Evolutionary conservation across 2,113 vertebrate genomes (phyloP).

Genomic region (Anguilla japonica): DNA sequence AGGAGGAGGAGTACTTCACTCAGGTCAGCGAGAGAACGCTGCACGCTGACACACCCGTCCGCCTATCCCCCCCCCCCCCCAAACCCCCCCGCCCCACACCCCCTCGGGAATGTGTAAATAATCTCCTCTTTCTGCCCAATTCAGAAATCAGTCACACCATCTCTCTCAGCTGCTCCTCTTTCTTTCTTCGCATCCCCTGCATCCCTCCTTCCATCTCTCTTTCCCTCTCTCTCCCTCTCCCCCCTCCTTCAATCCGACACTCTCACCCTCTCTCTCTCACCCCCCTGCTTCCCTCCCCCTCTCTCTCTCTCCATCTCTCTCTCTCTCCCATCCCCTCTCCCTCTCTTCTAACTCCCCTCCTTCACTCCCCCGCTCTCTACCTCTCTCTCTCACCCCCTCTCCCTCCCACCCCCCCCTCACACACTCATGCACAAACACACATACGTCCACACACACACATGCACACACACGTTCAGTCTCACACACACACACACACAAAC

Average conservation of each 20-base stretch:
- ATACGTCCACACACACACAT: too few relatives aligned
- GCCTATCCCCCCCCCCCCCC: not conserved
- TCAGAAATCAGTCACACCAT: not conserved
- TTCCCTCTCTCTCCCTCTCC: constrained; percentile 36
- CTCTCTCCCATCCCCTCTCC: constrained; percentile 36
- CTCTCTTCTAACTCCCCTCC: constrained; percentile 25
- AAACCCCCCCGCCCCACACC: not conserved
- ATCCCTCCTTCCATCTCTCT: not conserved
- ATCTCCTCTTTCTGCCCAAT: not conserved
- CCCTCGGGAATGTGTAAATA: not conserved
- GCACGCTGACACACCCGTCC: not conserved
- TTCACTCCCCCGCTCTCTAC: constrained; percentile 32
- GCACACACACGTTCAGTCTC: too few relatives aligned
- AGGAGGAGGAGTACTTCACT: not conserved
- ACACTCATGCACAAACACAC: too few relatives aligned
- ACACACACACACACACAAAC: too few relatives aligned
- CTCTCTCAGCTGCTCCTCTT: too few relatives aligned
- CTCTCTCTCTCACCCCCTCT: not conserved
- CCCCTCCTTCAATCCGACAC: constrained; percentile 21
- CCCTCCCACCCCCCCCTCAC: too few relatives aligned
- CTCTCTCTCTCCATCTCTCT: constrained; percentile 27
- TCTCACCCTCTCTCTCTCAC: constrained; percentile 24
- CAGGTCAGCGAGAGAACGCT: constrained; percentile 9
- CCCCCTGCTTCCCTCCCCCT: constrained; percentile 40
- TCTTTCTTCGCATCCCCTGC: too few relatives aligned